These are phyloP conservation scores for Gonatopus flavifemur DNA, from an alignment of 1,140 invertebrate genomes.

Conservation along the genomic window DNA sequence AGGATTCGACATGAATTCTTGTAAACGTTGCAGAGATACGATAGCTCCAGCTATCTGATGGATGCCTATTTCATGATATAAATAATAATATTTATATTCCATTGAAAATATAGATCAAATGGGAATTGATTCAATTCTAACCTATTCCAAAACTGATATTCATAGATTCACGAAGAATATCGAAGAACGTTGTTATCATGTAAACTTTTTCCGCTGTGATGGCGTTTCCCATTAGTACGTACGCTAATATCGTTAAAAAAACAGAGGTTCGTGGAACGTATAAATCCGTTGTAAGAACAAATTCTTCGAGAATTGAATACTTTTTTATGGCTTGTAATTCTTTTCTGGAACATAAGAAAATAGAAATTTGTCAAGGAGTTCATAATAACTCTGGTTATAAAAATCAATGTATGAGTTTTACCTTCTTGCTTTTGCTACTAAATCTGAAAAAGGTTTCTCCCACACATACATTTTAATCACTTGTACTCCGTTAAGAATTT, in stretches of 20 bases:
- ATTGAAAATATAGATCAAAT: no score
- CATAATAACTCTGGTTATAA: no score
- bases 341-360: constrained; percentile 42
- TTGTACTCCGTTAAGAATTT: constrained; percentile 87
- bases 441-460: constrained; percentile 75
- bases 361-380: no score
- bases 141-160: constrained; percentile 69
- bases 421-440: constrained; percentile 63
- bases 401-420: constrained; percentile 44
- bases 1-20: constrained; percentile 71
- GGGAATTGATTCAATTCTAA: no score
- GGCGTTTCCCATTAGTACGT: constrained; percentile 69
- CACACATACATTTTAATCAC: constrained; percentile 93
- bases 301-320: constrained; percentile 62
- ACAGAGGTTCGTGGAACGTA: constrained; percentile 76
- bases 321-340: constrained; percentile 50
- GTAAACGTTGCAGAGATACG: constrained; percentile 69
- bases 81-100: no score
- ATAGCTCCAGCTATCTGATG: constrained; percentile 68
- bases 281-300: constrained; percentile 74
- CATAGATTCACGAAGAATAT: constrained; percentile 72
- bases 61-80: constrained; percentile 64
- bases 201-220: constrained; percentile 78
- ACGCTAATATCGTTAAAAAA: constrained; percentile 76
- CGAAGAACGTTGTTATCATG: constrained; percentile 72